A percentile compares a stretch with the other conserved stretches of the same genome.
These are phyloP conservation scores for Tyria jacobaeae DNA, from an alignment of 2,888 invertebrate genomes.

Conservation along the genomic window DNA sequence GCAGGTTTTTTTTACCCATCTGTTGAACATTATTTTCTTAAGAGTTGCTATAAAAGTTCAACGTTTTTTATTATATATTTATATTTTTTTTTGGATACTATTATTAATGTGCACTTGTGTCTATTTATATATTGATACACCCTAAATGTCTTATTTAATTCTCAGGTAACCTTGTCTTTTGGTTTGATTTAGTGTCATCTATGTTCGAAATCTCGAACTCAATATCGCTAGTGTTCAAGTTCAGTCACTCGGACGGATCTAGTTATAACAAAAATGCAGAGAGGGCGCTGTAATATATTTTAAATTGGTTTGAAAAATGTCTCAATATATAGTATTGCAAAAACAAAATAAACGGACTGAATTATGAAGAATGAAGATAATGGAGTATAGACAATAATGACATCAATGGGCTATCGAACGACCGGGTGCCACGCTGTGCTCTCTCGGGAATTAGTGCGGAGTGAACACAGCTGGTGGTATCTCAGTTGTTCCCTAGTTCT, in stretches of 20 bases:
- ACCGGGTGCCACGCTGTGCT: constrained; percentile 99
- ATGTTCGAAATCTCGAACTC: constrained; percentile 38
- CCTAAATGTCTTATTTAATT: too few species aligned
- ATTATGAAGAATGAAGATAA: constrained; percentile 16
- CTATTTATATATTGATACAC: too few species aligned
- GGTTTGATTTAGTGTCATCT: constrained; percentile 58
- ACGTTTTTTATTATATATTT: too few species aligned
- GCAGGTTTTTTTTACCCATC: too few species aligned
- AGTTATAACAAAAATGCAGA: constrained; percentile 30
- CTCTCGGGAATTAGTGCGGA: constrained; percentile 91
- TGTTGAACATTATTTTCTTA: too few species aligned
- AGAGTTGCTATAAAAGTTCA: too few species aligned
- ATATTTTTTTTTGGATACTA: too few species aligned
- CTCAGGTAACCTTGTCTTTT: too few species aligned
- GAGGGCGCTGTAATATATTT: constrained; percentile 41
- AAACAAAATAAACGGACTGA: background rate
- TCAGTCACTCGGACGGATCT: background rate
- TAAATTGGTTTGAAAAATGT: background rate
- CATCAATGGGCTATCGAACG: constrained; percentile 85
- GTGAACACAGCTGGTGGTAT: constrained; percentile 99
- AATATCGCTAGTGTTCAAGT: constrained; percentile 20
- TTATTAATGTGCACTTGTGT: too few species aligned
- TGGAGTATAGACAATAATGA: constrained; percentile 23
- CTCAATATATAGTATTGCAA: background rate
- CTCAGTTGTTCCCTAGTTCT: constrained; percentile 92